A percentile compares a stretch with the other conserved stretches of the same genome.
These are phyloP conservation scores for Cirrhinus mrigala DNA, from an alignment of 2,797 vertebrate species.

Conservation along the genomic window DNA sequence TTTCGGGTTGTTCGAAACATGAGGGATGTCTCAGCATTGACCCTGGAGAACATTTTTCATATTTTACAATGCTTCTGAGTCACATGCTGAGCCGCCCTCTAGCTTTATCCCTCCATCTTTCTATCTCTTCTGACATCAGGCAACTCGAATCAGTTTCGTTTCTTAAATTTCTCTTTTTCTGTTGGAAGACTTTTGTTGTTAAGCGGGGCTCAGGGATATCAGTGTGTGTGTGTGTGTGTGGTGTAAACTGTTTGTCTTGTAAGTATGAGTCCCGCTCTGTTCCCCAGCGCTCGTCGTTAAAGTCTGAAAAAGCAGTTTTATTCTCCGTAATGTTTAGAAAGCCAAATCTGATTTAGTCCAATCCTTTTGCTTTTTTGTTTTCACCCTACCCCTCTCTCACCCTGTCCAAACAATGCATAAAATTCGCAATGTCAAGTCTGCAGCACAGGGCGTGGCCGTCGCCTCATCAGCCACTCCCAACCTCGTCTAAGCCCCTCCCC, in stretches of 20 bases:
- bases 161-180: constrained; percentile 20
- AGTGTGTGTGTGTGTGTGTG: constrained; percentile 3
- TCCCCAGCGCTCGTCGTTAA: neutral
- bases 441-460: constrained; percentile 47
- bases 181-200: constrained; percentile 43
- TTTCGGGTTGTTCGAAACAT: constrained; percentile 56
- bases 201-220: constrained; percentile 39
- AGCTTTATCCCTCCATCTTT: constrained; percentile 9
- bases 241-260: constrained; percentile 17
- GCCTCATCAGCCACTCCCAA: constrained; percentile 57
- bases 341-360: constrained; percentile 9
- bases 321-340: constrained; percentile 19
- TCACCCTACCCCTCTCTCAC: constrained; percentile 27
- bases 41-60: neutral
- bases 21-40: constrained; percentile 56
- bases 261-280: neutral
- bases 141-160: constrained; percentile 6
- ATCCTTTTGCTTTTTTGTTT: constrained; percentile 1
- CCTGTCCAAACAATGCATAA: constrained; percentile 37
- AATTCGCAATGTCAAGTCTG: constrained; percentile 48
- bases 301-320: constrained; percentile 18
- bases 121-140: constrained; percentile 5
- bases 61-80: constrained; percentile 28
- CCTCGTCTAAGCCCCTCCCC: constrained; percentile 65
- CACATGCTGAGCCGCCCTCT: neutral